Evolutionary conservation across 2,888 invertebrate genomes (phyloP).

Genomic region (Lamellibrachia columna): DNA sequence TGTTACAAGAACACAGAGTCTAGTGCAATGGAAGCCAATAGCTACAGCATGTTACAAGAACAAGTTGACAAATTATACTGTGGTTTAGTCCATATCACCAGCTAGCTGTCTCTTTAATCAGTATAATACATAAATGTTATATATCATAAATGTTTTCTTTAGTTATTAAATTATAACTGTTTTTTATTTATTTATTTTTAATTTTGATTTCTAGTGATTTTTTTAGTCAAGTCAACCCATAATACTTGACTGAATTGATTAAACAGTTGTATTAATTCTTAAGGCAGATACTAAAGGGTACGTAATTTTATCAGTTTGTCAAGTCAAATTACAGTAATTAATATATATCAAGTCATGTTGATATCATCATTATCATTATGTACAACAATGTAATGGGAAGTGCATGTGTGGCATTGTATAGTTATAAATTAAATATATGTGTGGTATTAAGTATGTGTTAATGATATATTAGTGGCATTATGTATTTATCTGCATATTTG

Average conservation of each 20-base stretch:
- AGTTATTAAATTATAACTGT: neutral
- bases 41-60: neutral
- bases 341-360: neutral
- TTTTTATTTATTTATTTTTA: neutral
- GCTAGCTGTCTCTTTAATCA: too few species aligned
- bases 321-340: neutral
- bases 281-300: neutral
- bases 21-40: neutral
- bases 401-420: too few species aligned
- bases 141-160: too few species aligned
- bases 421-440: too few species aligned
- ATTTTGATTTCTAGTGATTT: neutral
- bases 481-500: too few species aligned
- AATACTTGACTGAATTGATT: neutral
- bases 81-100: neutral
- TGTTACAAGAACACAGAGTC: too few species aligned
- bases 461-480: too few species aligned
- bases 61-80: neutral
- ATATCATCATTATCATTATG: too few species aligned
- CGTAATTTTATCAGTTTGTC: neutral
- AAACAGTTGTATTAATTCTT: neutral
- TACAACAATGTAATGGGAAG: too few species aligned
- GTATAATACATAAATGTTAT: too few species aligned
- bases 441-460: too few species aligned
- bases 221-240: neutral